A percentile compares a stretch with the other conserved stretches of the same genome.
Evolutionary conservation across 2,797 vertebrate species (phyloP).

Genomic region (Onychomys torridus): DNA sequence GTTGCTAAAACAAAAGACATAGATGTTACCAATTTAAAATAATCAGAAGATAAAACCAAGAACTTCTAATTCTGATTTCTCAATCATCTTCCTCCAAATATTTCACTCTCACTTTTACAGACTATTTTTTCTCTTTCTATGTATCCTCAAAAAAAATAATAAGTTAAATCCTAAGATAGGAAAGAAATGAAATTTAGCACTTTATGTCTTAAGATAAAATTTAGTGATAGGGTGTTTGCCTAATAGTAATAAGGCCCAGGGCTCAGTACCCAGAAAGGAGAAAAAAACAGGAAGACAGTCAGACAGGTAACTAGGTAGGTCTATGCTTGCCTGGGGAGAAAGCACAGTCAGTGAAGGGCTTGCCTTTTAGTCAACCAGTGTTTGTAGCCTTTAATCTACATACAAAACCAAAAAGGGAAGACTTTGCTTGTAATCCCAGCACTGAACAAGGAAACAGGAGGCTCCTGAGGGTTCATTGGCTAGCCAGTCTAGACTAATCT

Average conservation of each 20-base stretch:
- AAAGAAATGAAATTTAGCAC: background rate
- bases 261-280: too few species aligned
- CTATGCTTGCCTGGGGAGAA: background rate
- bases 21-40: background rate
- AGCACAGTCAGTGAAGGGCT: background rate
- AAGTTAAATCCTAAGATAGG: background rate
- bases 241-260: background rate
- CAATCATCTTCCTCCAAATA: background rate
- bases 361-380: background rate
- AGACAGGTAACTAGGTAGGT: background rate
- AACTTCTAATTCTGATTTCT: background rate
- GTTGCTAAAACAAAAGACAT: background rate
- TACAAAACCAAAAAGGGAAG: background rate
- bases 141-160: background rate
- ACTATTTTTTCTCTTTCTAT: background rate
- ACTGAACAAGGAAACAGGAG: background rate
- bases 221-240: too few species aligned
- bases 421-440: background rate
- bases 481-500: background rate
- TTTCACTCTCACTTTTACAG: background rate
- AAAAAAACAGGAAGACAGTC: background rate
- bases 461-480: fast-evolving
- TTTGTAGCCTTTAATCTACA: background rate
- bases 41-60: background rate
- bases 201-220: background rate